Percentiles rank a stretch among this genome's conserved stretches.
phyloP scores from a whole-genome alignment of 2,888 invertebrate genomes.

The Trichopria drosophilae region DNA sequence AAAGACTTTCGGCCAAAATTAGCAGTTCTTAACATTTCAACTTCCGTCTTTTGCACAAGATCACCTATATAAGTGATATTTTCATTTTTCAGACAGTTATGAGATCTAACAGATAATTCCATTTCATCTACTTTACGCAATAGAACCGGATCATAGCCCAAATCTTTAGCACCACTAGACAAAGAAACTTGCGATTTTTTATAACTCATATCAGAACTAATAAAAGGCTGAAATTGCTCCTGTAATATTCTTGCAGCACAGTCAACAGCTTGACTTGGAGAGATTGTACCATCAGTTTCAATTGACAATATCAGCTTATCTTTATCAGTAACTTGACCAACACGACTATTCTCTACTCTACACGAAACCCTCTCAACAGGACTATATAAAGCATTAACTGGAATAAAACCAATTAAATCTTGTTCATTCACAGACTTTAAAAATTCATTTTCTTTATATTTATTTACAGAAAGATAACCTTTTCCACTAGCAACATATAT shows the following conservation, averaged over 20 bases:
- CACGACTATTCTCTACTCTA: slow-evolving; percentile 13
- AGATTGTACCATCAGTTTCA: slow-evolving; percentile 9
- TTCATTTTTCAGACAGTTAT: slow-evolving; percentile 13
- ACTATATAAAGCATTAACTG: slow-evolving; percentile 11
- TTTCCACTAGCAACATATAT: slow-evolving; percentile 8
- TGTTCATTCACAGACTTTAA: slow-evolving; percentile 8
- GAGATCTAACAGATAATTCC: slow-evolving; percentile 11
- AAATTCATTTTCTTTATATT: too few relatives aligned
- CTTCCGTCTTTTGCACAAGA: slow-evolving; percentile 13
- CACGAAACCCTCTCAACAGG: slow-evolving; percentile 13
- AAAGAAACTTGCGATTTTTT: slow-evolving; percentile 3
- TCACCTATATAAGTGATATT: slow-evolving; percentile 13
- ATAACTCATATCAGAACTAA: too few relatives aligned
- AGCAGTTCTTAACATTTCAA: slow-evolving; percentile 13
- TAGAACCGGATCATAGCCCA: slow-evolving; percentile 1
- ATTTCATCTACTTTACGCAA: slow-evolving; percentile 11
- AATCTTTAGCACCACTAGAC: not conserved
- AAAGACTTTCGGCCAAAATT: slow-evolving; percentile 17
- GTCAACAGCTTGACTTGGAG: slow-evolving; percentile 4
- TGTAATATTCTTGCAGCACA: slow-evolving; percentile 9
- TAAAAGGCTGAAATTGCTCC: slow-evolving; percentile 9
- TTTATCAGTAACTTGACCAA: slow-evolving; percentile 8
- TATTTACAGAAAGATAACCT: slow-evolving; percentile 11
- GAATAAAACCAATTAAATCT: slow-evolving; percentile 12
- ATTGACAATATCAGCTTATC: slow-evolving; percentile 11